Evolutionary conservation across 2,797 vertebrate genomes (phyloP).

Genomic region (Synanceia verrucosa): DNA sequence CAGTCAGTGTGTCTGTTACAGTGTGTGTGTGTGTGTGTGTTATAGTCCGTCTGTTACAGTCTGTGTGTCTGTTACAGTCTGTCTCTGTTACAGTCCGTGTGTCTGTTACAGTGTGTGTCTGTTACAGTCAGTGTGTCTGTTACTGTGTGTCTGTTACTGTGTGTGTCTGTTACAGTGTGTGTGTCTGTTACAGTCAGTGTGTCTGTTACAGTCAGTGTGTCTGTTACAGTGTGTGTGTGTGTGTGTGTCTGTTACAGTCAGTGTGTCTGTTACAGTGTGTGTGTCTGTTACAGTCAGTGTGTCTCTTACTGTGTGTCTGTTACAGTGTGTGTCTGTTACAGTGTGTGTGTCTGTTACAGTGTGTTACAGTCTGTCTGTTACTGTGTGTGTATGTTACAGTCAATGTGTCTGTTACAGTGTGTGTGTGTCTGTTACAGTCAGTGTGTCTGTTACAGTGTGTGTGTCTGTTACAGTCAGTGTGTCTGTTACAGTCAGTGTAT

Average conservation of each 20-base stretch:
- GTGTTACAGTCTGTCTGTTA: too few relatives aligned
- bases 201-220: not conserved
- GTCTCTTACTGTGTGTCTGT: slow-evolving; percentile 8
- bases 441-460: slow-evolving; percentile 15
- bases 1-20: too few relatives aligned
- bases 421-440: not conserved
- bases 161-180: too few relatives aligned
- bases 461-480: not conserved
- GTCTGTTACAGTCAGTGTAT: slow-evolving; percentile 4
- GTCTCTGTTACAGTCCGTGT: slow-evolving; percentile 5
- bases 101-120: slow-evolving; percentile 12
- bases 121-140: slow-evolving; percentile 12
- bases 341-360: slow-evolving; percentile 21
- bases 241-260: too few relatives aligned
- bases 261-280: slow-evolving; percentile 3
- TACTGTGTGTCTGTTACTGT: too few relatives aligned
- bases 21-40: too few relatives aligned
- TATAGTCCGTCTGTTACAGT: not conserved
- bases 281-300: too few relatives aligned
- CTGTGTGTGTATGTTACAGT: too few relatives aligned
- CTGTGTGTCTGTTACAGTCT: not conserved
- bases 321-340: slow-evolving; percentile 8
- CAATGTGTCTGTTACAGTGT: too few relatives aligned
- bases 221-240: too few relatives aligned
- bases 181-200: too few relatives aligned